A percentile compares a stretch with the other conserved stretches of the same genome.
Evolutionary conservation across 2,113 vertebrate genomes (phyloP).

Genomic region (Alaudala cheleensis): DNA sequence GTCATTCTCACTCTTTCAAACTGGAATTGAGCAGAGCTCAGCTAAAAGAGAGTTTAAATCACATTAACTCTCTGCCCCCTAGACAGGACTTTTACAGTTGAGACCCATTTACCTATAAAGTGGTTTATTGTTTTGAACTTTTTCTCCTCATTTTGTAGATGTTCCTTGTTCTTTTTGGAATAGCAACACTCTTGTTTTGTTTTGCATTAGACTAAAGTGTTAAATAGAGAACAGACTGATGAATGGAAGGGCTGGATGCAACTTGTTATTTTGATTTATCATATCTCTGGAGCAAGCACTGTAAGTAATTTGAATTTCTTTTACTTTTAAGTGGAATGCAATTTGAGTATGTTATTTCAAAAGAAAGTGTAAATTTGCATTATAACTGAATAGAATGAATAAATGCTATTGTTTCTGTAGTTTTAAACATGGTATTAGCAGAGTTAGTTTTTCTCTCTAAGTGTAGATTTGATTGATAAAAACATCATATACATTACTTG

Average conservation of each 20-base stretch:
- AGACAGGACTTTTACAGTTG: not conserved
- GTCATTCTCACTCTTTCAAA: not conserved
- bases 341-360: not conserved
- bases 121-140: constrained; percentile 37
- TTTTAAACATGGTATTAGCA: not conserved
- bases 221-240: constrained; percentile 97
- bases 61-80: not conserved
- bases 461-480: not conserved
- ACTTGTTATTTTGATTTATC: constrained; percentile 97
- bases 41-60: not conserved
- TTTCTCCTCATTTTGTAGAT: constrained; percentile 50
- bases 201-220: constrained; percentile 86
- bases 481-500: not conserved
- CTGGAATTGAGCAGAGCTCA: not conserved
- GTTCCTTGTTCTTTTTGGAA: constrained; percentile 50
- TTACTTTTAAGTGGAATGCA: not conserved
- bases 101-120: not conserved
- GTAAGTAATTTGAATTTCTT: constrained; percentile 77
- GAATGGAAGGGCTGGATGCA: constrained; percentile 99
- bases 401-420: not conserved
- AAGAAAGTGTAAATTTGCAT: not conserved
- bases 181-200: constrained; percentile 56
- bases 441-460: not conserved
- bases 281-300: constrained; percentile 96
- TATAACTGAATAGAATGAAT: not conserved